Evolutionary conservation across 2,113 vertebrate species (phyloP).

Genomic region (Panthera uncia): DNA sequence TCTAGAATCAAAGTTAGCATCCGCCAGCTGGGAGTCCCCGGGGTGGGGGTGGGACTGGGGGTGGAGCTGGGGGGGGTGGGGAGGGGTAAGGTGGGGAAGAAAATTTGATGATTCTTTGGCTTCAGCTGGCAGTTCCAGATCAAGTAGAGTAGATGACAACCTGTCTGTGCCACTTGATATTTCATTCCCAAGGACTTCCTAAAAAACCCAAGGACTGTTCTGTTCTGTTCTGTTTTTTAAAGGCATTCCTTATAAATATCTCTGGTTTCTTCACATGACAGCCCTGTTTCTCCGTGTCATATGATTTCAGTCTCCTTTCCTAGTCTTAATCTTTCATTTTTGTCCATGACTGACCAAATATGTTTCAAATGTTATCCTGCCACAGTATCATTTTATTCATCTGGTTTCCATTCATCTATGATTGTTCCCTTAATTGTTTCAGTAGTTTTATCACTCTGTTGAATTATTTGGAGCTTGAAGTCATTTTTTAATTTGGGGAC

Average conservation of each 20-base stretch:
- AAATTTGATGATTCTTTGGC: neutral
- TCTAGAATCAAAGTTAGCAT: neutral
- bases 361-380: neutral
- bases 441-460: neutral
- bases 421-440: neutral
- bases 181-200: neutral
- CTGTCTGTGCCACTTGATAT: neutral
- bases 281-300: neutral
- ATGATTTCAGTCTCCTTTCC: constrained; percentile 1
- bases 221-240: neutral
- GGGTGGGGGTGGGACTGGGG: neutral
- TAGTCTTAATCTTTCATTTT: neutral
- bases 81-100: neutral
- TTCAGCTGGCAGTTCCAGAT: neutral
- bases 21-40: neutral
- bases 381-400: neutral
- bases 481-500: neutral
- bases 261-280: neutral
- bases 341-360: neutral
- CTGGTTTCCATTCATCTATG: neutral
- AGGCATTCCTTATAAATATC: neutral
- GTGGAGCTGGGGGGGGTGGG: no score
- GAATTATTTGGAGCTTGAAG: neutral
- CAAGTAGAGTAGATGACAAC: neutral
- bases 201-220: neutral